These are phyloP conservation scores for Portevinia maculata DNA, from an alignment of 2,888 invertebrate genomes.

Conservation along the genomic window DNA sequence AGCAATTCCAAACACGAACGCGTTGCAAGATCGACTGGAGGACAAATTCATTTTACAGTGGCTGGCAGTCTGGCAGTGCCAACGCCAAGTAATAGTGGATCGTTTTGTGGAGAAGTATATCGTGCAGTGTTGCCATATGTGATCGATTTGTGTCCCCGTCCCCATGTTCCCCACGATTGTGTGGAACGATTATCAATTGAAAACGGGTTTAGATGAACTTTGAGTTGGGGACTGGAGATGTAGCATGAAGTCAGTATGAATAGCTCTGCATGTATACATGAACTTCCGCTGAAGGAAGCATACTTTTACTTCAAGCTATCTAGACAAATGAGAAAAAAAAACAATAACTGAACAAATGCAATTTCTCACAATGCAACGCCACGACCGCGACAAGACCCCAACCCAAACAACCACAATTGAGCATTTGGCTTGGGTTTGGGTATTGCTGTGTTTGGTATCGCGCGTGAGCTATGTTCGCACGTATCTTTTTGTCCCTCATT, in stretches of 20 bases:
- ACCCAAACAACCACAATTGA: conserved; percentile 15
- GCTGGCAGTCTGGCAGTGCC: conserved; percentile 21
- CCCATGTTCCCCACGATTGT: conserved; percentile 10
- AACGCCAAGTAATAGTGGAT: too few relatives aligned
- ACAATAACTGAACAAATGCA: conserved; percentile 37
- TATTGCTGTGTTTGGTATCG: conserved; percentile 44
- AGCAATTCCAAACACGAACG: conserved; percentile 65
- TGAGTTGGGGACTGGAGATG: conserved; percentile 45
- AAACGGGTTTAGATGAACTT: conserved; percentile 68
- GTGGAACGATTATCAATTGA: conserved; percentile 16
- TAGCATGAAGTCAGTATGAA: conserved; percentile 16
- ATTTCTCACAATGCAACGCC: conserved; percentile 46
- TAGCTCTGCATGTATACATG: conserved; percentile 18
- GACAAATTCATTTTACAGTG: conserved; percentile 57
- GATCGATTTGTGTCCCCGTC: not conserved
- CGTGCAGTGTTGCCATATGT: conserved; percentile 39
- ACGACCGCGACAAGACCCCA: conserved; percentile 6
- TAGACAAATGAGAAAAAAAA: conserved; percentile 18
- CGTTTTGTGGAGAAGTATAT: conserved; percentile 43
- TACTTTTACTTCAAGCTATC: conserved; percentile 54
- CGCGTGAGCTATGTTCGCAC: conserved; percentile 52
- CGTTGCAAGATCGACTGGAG: conserved; percentile 74
- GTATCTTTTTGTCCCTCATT: conserved; percentile 56
- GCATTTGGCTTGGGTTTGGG: not conserved
- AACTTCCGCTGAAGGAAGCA: conserved; percentile 66